Base-by-base conservation (phyloP, 2,888 invertebrate species). In the Miltochrista miniata region DNA sequence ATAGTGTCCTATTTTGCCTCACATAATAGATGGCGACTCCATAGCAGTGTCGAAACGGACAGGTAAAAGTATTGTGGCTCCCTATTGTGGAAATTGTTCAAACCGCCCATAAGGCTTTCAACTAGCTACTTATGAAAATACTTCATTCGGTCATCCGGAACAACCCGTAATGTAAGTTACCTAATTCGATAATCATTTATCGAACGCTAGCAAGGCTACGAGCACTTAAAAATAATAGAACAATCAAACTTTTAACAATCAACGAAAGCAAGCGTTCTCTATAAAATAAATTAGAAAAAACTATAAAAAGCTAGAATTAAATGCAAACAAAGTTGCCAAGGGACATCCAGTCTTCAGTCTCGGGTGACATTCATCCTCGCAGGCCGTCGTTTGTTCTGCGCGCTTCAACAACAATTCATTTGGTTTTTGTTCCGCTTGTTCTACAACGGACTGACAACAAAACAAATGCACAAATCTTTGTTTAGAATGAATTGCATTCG, bases 391-490 rank as follows among this genome's bases (percentile, higher is more conserved):
- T 52, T 52, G 48, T 52, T 48, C 14, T 36, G 14, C 40, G 29
- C 47, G 46, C 47, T 48, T 59, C 55, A 54, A 58, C 54, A 40
- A 45, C 65, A 61, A 68, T 64, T 68, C 61, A 64, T 68, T 58
- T 43, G 41, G 58, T 65, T 65, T 65, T 68, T 64, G 51, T 44
- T 15, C 38, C 13, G 18, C 56, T 60, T 64, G 53, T 43, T 45
- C 64, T 51, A 53, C 61, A 37, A 40, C 52, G 34, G 34, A 36
- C 50, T 67, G 65, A 61, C 65, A 60, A 45, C 47, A 37, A 37
- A 41, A 53, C 61, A 47, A 68, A 64, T 61, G 54, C 65, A 61
- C 68, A 64, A 68, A 64, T 68, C 65, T 64, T 57, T 48, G 49
- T 55, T 51, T 42, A 48, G 54, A 60, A 68, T 60, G 52, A 50